These are phyloP conservation scores for Phalloptychus januarius DNA, from an alignment of 2,797 vertebrate species.

Conservation along the genomic window DNA sequence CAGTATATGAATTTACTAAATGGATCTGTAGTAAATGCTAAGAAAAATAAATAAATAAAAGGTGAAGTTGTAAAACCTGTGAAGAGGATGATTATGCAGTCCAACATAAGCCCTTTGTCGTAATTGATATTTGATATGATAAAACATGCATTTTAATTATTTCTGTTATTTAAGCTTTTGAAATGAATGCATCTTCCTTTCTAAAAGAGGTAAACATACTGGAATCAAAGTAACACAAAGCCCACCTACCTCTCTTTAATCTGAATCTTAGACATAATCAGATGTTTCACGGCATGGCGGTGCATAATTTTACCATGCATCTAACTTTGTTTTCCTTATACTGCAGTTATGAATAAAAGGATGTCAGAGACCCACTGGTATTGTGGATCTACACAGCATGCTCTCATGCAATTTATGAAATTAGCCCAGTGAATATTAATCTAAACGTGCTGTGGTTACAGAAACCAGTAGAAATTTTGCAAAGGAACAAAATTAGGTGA, in stretches of 20 bases:
- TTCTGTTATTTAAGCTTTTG: neutral
- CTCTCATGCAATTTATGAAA: conserved; percentile 11
- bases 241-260: conserved; percentile 1
- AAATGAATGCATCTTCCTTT: neutral
- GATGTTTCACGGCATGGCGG: conserved; percentile 11
- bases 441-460: conserved; percentile 2
- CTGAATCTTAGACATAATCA: conserved; percentile 14
- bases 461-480: neutral
- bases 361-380: conserved; percentile 10
- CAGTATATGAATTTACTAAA: neutral
- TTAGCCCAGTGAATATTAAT: conserved; percentile 10
- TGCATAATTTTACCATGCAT: conserved; percentile 5
- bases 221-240: neutral
- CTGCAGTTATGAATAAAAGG: conserved; percentile 20
- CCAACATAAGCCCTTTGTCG: neutral
- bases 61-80: neutral
- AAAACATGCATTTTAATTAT: neutral
- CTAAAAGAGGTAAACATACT: neutral
- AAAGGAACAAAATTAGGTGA: neutral
- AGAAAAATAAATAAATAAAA: neutral
- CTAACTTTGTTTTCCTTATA: neutral
- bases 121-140: conserved; percentile 8
- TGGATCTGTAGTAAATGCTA: neutral
- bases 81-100: neutral
- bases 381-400: conserved; percentile 16